phyloP scores from a whole-genome alignment of 2,797 vertebrate species.

The Pyrocephalus nanus region DNA sequence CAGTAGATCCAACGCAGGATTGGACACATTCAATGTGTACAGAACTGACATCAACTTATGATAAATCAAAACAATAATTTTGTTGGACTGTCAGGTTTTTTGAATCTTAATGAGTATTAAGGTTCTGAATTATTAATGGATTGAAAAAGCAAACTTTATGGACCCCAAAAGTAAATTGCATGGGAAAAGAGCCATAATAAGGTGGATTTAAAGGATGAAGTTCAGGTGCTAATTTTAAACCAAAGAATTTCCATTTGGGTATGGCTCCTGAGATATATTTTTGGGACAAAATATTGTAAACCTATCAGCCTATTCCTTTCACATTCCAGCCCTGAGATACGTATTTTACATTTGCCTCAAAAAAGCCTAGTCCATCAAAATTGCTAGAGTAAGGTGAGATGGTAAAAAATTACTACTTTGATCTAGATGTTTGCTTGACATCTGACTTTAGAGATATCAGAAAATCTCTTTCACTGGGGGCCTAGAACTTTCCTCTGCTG shows the following conservation, averaged over 20 bases:
- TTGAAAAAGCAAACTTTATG: background rate
- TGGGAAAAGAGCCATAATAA: background rate
- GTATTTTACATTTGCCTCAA: background rate
- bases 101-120: background rate
- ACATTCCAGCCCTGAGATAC: background rate
- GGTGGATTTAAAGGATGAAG: background rate
- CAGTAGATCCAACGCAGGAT: background rate
- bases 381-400: background rate
- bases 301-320: background rate
- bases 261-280: background rate
- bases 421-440: background rate
- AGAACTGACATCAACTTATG: background rate
- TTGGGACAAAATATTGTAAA: background rate
- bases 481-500: background rate
- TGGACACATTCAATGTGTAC: background rate
- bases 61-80: background rate
- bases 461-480: background rate
- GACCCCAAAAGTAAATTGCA: background rate
- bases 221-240: background rate
- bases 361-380: background rate
- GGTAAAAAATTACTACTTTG: background rate
- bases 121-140: background rate
- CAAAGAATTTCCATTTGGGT: background rate
- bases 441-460: background rate
- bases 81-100: background rate